phyloP scores from a whole-genome alignment of 2,797 vertebrate species.

The Trichosurus vulpecula region DNA sequence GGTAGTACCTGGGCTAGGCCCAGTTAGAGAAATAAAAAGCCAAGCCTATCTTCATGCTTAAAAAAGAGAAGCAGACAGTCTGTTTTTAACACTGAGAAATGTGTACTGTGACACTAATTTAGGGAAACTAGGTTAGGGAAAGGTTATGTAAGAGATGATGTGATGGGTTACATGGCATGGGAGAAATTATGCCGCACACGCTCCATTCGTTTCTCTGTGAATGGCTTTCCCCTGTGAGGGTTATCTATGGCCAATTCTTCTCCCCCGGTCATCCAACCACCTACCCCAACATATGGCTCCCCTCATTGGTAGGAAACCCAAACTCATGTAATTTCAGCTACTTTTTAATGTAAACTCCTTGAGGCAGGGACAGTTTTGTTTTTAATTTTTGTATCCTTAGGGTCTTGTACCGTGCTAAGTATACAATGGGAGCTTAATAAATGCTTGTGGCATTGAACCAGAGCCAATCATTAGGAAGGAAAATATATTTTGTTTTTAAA shows the following conservation, averaged over 20 bases:
- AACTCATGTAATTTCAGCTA: neutral
- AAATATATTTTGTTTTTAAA: neutral
- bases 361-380: neutral
- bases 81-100: constrained; percentile 4
- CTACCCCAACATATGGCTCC: neutral
- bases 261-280: neutral
- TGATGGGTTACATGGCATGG: neutral
- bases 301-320: neutral
- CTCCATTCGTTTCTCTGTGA: neutral
- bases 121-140: neutral
- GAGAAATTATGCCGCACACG: neutral
- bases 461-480: neutral
- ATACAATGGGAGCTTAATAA: neutral
- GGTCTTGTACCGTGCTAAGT: neutral
- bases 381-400: neutral
- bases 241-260: neutral
- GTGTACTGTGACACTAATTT: neutral
- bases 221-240: neutral
- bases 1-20: neutral
- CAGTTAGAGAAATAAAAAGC: neutral
- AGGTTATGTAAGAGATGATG: neutral
- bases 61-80: neutral
- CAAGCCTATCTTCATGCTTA: neutral
- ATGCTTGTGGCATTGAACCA: neutral
- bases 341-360: neutral